A percentile compares a stretch with the other conserved stretches of the same genome.
These are phyloP conservation scores for Agapetus fuscipes DNA, from an alignment of 2,888 invertebrate genomes.

Conservation along the genomic window DNA sequence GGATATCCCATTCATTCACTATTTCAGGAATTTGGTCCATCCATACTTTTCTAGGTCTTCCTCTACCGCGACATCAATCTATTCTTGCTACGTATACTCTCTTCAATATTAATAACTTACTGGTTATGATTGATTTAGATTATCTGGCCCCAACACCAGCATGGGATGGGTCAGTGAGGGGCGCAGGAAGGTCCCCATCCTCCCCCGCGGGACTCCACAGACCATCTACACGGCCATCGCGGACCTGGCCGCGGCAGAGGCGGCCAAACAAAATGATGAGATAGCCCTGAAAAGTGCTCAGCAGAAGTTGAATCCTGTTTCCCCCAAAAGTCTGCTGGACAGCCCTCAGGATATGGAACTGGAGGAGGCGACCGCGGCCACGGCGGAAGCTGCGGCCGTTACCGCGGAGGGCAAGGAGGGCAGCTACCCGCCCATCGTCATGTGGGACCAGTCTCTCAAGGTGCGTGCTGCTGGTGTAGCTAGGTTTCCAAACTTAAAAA, in stretches of 20 bases:
- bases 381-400: slow-evolving; percentile 5
- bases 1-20: too few species aligned
- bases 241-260: slow-evolving; percentile 62
- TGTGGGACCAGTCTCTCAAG: slow-evolving; percentile 36
- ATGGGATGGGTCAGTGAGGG: slow-evolving; percentile 85
- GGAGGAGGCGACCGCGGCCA: slow-evolving; percentile 10
- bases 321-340: slow-evolving; percentile 33
- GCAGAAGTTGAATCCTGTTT: slow-evolving; percentile 24
- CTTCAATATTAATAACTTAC: too few species aligned
- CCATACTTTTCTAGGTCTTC: too few species aligned
- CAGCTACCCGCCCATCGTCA: slow-evolving; percentile 35
- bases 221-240: slow-evolving; percentile 77
- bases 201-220: slow-evolving; percentile 77
- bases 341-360: slow-evolving; percentile 33
- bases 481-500: too few species aligned
- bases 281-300: slow-evolving; percentile 32
- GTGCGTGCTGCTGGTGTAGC: too few species aligned
- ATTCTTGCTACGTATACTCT: too few species aligned
- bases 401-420: slow-evolving; percentile 23
- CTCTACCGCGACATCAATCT: too few species aligned
- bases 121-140: slow-evolving; percentile 35
- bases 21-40: too few species aligned
- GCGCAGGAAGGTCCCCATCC: slow-evolving; percentile 67
- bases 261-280: slow-evolving; percentile 50
- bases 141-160: slow-evolving; percentile 57